Base-by-base conservation (phyloP, 2,797 vertebrate genomes). In the Anabas testudineus region DNA sequence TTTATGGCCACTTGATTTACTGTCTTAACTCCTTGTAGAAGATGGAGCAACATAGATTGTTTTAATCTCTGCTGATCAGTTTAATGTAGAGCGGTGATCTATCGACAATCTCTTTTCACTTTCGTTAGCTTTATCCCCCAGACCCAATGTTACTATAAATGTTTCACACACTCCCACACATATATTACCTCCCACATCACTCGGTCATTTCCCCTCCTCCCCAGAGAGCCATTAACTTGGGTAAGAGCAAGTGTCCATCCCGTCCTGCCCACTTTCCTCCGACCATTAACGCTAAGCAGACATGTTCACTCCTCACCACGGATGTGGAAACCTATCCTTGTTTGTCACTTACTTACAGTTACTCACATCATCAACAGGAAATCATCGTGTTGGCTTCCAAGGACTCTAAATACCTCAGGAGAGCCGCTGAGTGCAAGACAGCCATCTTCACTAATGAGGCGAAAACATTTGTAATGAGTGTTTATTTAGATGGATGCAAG, bases 351-450 rank as follows among this genome's bases (percentile, higher is more conserved):
- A 90, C 87, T 87, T 83, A 83, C 72, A 77, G 80, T 92, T 92
- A 86, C 75, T 92, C 87, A 93, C 90, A 90, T 84, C 82, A 67
- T 66, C 69, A 81, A 86, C 90, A 89, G 91, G 86, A 90, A 91
- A 86, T 81, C 72, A 57, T 73, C 66, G 52, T 4, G 71, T 65
- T 78, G 71, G 74, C 59, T 82, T 80, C 58, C 16, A 64, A 58
- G 57, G 78, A 75, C 65, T 78, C 66, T 80, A 70, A 83, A 83
- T 76, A 74, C 67, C 81, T 80, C 72, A 67, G 42, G 83, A 82
- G 85, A 83, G 80, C 55, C 0, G 3, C 82, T 79, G 72, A 81
- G 79, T 71, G 73, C 22, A 39, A 77, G 49, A 54, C 36, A 34
- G 66, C 43, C 76, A 74, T 81, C 87, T 69, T 82, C 78, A 71